These are phyloP conservation scores for Oncorhynchus tshawytscha DNA, from an alignment of 2,113 vertebrate species.

Conservation along the genomic window DNA sequence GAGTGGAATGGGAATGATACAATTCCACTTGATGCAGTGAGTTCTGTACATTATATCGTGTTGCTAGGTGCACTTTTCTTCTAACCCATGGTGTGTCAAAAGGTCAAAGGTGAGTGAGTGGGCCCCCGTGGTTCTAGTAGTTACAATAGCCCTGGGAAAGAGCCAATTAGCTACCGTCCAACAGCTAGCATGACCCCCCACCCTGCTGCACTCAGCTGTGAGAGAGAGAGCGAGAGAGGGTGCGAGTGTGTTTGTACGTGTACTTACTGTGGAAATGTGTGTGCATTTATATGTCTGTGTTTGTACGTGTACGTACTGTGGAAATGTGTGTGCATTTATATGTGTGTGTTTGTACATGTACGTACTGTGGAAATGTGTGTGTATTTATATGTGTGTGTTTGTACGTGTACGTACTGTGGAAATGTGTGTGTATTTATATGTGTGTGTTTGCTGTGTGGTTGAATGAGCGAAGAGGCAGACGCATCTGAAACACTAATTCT, in stretches of 20 bases:
- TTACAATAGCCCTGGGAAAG: conserved; percentile 32
- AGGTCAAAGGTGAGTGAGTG: conserved; percentile 46
- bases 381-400: background rate
- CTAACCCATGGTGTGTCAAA: conserved; percentile 13
- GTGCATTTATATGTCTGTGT: no score
- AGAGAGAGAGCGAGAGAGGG: background rate
- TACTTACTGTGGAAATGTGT: no score
- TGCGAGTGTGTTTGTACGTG: background rate
- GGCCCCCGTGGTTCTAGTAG: conserved; percentile 32
- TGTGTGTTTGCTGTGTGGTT: conserved; percentile 15
- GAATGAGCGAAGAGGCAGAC: conserved; percentile 39
- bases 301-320: no score
- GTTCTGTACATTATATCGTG: background rate
- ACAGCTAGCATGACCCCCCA: conserved; percentile 32
- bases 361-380: background rate
- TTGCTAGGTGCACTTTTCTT: background rate
- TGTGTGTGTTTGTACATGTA: background rate
- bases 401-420: no score
- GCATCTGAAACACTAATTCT: conserved; percentile 59
- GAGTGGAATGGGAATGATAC: no score
- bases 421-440: background rate
- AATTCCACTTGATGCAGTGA: no score
- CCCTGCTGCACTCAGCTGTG: background rate
- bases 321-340: no score
- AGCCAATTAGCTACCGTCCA: conserved; percentile 51